Percentiles rank a stretch among this genome's conserved stretches.
Evolutionary conservation across 2,113 vertebrate genomes (phyloP).

Genomic region (Ibidorhyncha struthersii): DNA sequence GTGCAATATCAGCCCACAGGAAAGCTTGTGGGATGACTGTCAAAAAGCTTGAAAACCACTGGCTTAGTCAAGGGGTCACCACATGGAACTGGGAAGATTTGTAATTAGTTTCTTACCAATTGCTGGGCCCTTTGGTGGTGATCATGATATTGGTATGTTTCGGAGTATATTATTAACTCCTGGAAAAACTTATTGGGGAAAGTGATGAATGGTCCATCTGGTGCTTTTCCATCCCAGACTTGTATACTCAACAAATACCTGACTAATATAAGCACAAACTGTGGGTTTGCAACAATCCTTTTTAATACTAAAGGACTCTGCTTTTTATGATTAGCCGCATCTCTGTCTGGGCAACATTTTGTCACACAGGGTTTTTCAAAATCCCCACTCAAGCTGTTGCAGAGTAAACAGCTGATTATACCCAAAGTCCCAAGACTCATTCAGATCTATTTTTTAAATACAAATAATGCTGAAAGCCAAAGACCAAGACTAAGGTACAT

Average conservation of each 20-base stretch:
- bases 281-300: neutral
- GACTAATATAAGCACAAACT: neutral
- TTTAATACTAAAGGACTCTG: neutral
- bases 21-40: neutral
- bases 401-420: neutral
- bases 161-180: neutral
- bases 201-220: neutral
- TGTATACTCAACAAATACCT: neutral
- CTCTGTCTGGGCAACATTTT: neutral
- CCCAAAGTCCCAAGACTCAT: neutral
- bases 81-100: neutral
- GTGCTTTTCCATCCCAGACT: neutral
- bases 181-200: neutral
- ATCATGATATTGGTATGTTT: neutral
- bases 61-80: neutral
- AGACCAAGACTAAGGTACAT: rapidly evolving
- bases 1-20: neutral
- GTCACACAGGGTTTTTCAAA: neutral
- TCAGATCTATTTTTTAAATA: neutral
- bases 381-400: neutral
- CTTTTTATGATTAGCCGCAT: neutral
- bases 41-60: neutral
- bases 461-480: neutral
- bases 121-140: neutral
- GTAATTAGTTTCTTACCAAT: neutral